Conservation (phyloP, 1,140 invertebrate genomes). For the Pygmarrhopalites habei region DNA sequence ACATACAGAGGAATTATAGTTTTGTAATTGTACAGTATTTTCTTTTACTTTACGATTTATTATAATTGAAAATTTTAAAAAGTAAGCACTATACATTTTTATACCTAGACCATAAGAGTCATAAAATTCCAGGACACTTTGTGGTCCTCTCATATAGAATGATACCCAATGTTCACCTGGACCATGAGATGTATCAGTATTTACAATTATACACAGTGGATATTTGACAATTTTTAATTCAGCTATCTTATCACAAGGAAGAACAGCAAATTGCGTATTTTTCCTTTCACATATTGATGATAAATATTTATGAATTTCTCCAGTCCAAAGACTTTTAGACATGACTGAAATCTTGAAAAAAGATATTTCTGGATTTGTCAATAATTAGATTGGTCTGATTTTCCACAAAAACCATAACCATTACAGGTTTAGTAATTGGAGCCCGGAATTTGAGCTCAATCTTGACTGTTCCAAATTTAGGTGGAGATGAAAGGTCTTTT, state of each 20-base stretch:
- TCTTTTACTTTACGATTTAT: too few species aligned
- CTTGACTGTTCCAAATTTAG: conserved; percentile 18
- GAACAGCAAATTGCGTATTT: too few species aligned
- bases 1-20: too few species aligned
- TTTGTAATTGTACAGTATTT: too few species aligned
- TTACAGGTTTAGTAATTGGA: conserved; percentile 6
- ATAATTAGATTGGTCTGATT: conserved; percentile 24
- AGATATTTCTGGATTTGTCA: conserved; percentile 14
- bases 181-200: background rate
- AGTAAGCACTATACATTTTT: too few species aligned
- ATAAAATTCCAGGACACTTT: background rate
- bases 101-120: too few species aligned
- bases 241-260: too few species aligned
- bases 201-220: background rate
- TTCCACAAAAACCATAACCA: conserved; percentile 18
- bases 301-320: too few species aligned
- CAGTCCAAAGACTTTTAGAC: too few species aligned
- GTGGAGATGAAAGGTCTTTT: conserved; percentile 1
- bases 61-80: too few species aligned
- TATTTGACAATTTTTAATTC: background rate
- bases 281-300: too few species aligned
- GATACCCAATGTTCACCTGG: conserved; percentile 5
- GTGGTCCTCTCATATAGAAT: background rate
- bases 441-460: conserved; percentile 22
- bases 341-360: conserved; percentile 13